A percentile compares a stretch with the other conserved stretches of the same genome.
Conservation (phyloP, 1,140 invertebrate genomes). For the Limonius californicus region DNA sequence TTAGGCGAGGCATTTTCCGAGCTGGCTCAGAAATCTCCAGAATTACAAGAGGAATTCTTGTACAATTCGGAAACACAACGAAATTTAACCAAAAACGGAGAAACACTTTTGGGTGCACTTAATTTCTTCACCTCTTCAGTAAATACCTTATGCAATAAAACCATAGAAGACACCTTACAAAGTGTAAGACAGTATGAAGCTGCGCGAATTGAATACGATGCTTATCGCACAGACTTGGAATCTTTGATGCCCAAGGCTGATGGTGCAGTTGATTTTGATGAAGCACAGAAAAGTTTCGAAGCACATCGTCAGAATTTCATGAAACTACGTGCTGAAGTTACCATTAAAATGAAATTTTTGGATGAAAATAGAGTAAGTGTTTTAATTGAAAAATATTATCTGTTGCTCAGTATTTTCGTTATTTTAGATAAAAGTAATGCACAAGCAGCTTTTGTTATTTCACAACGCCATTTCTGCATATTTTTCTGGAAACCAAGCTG, state of each 20-base stretch:
- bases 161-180: constrained; percentile 92
- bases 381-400: too few species aligned
- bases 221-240: constrained; percentile 91
- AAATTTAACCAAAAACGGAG: constrained; percentile 90
- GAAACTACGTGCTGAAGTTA: constrained; percentile 83
- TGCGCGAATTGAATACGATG: constrained; percentile 94
- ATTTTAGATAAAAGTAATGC: constrained; percentile 94
- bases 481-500: constrained; percentile 91
- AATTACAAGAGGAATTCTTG: constrained; percentile 90
- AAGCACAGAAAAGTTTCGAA: constrained; percentile 77
- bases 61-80: constrained; percentile 95
- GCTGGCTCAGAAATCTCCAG: constrained; percentile 89
- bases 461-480: constrained; percentile 96
- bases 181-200: constrained; percentile 92
- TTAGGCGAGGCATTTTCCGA: constrained; percentile 92
- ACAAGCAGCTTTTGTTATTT: constrained; percentile 91
- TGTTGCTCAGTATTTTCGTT: constrained; percentile 34
- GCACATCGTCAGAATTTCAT: constrained; percentile 87
- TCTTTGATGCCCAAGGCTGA: constrained; percentile 63
- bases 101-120: constrained; percentile 83
- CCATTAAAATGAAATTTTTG: constrained; percentile 93
- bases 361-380: constrained; percentile 92
- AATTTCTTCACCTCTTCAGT: constrained; percentile 96
- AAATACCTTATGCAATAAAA: constrained; percentile 93
- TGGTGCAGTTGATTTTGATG: constrained; percentile 63